Base-by-base conservation (phyloP, 2,113 vertebrate genomes). In the Ptychochromis oligacanthus region DNA sequence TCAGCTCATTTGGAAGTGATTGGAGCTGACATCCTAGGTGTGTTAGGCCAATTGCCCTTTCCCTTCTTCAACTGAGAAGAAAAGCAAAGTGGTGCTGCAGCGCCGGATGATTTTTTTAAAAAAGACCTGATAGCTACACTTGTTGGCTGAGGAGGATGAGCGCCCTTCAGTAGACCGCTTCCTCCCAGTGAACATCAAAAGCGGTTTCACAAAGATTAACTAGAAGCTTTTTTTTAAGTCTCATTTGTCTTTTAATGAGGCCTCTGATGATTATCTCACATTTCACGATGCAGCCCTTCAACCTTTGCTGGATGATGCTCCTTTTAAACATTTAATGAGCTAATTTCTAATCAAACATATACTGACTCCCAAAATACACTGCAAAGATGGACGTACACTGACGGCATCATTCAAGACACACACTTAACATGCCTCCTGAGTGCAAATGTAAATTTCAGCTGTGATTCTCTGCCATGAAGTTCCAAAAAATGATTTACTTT, bases 1-100 rank as follows among this genome's bases (percentile, higher is more conserved):
- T 83, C 52, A 22, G 49, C 86, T 88, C 83, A 67, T 88, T 88
- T 86, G 65, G 80, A 88, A 78, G 76, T 65, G 83, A 93, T 83
- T 81, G 84, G 82, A 78, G 80, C 12, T 1, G 79, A 88, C 75
- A 14, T 86, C 72, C 40, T 18, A 54, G 34, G 43, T 82, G 70
- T 64, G 56, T 61, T n/a, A 56, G 58, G 49, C 38, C 72, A 83
- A 46, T 77, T 82, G 75, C 38, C 82, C 86, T 82, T 82, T 80
- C 43, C 4, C 31, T 54, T 17, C 1, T 28, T 31, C 26, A 38
- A 31, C 20, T 2, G 43, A 54, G 17, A 20, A 34, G 36, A 58
- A 77, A 83, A 61, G 20, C 52, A 75, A 88, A 79, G 65, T 28
- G 58, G 38, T n/a, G 20, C 43, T 64, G 34, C 8, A 15, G 5